Evolutionary conservation across 2,113 vertebrate genomes (phyloP).

Genomic region (Chloroceryle aenea): DNA sequence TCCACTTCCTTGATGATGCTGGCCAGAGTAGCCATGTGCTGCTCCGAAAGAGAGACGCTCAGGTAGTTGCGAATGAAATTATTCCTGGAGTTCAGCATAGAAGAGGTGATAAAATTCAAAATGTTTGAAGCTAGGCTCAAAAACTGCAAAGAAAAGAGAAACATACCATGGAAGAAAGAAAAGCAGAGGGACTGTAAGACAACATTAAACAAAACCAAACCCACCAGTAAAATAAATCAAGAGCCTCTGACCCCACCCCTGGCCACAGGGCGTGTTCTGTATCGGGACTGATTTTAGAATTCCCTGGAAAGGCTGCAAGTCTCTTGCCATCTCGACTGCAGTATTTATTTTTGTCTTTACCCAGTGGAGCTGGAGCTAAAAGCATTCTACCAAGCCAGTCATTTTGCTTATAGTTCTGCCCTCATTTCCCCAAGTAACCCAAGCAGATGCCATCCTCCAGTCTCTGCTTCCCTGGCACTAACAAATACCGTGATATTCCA

Average conservation of each 20-base stretch:
- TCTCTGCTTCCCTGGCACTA: not conserved
- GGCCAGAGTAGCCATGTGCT: conserved; percentile 95
- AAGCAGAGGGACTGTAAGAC: not conserved
- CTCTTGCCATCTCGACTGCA: not conserved
- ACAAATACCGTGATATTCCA: not conserved
- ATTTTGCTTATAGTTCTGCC: not conserved
- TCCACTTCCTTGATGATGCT: conserved; percentile 99
- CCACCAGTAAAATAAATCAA: not conserved
- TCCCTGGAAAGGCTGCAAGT: not conserved
- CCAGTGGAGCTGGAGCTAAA: not conserved
- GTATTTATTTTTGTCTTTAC: not conserved
- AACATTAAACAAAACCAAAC: not conserved
- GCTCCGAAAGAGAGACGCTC: conserved; percentile 94
- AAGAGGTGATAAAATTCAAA: conserved; percentile 95
- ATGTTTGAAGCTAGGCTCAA: conserved; percentile 95
- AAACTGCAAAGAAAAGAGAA: conserved; percentile 81
- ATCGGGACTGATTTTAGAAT: not conserved
- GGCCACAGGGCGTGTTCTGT: fast-evolving
- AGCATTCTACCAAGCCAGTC: not conserved
- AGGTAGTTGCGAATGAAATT: conserved; percentile 98
- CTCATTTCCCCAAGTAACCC: not conserved
- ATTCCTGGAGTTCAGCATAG: conserved; percentile 96
- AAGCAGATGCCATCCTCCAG: not conserved
- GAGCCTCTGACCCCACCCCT: not conserved
- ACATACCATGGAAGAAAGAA: not conserved